Evolutionary conservation across 2,888 invertebrate genomes (phyloP), one percentile per base, ranked within the genome.

Genomic region (Caenorhabditis plicata): DNA sequence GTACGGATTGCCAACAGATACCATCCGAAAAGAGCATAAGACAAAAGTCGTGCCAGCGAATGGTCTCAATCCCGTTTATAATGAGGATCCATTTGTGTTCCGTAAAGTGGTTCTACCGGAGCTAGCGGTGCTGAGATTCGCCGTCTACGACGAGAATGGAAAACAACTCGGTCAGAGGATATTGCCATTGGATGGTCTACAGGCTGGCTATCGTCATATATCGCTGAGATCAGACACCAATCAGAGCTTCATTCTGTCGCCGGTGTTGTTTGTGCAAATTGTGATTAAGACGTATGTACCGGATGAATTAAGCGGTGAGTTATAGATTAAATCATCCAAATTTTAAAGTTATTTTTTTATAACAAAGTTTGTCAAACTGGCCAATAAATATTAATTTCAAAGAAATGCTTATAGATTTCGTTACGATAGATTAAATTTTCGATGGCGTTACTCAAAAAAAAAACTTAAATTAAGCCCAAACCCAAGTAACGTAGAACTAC

Each of bases 231-330:
- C 98, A 0, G 98, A 99, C 82, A 95, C 96, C 51, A 98, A 98
- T 85, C 68, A 68, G 31, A 56, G 62, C 31, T 58, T 56, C 56
- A 64, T 69, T 29, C 39, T 66, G n/a, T 61, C 64, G 78, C 95
- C 98, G 32, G 98, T 96, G 89, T 86, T 99, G 68, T 99, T 99
- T 85, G 96, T 96, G 82, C 92, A 94, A 83, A 94, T 99, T 80
- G 94, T 95, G 84, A 87, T 98, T 64, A 96, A 96, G 86, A 99
- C 98, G 77, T 99, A 99, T 85, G 95, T 99, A 72, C 98, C 98
- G 1, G 79, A 79, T 47, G 98, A 96, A 43, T 90, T 96, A 81
- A 93, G 93, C 86, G 91, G 90, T 90, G 75, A 77, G 79, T 44
- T 19, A n/a, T 8, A 4, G 8, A 17, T 23, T 2, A 17, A 35